These are phyloP conservation scores for Habroteleia sp. DNA, from an alignment of 2,888 invertebrate species.

Conservation along the genomic window DNA sequence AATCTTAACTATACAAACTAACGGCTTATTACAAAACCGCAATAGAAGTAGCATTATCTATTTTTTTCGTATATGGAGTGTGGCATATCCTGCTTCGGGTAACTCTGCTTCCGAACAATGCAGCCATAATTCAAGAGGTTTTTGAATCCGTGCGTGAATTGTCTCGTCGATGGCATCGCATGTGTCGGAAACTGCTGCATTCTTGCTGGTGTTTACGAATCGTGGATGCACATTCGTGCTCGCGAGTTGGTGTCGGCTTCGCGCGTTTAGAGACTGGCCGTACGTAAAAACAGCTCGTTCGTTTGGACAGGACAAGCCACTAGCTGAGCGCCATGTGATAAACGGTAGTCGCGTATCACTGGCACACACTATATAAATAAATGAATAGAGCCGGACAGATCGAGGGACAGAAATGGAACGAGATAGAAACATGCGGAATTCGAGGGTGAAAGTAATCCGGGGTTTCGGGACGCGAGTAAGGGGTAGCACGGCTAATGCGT, in stretches of 20 bases:
- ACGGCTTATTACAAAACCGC: conserved; percentile 8
- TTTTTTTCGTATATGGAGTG: conserved; percentile 38
- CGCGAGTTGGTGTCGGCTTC: conserved; percentile 54
- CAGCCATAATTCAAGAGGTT: conserved; percentile 65
- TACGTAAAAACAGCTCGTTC: conserved; percentile 61
- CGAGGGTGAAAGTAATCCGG: conserved; percentile 76
- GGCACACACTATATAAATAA: conserved; percentile 71
- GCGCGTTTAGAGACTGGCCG: conserved; percentile 53
- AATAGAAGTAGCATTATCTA: conserved; percentile 36
- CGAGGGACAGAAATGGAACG: conserved; percentile 60
- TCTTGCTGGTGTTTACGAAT: conserved; percentile 59
- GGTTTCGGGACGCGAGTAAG: conserved; percentile 67
- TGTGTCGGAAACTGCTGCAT: conserved; percentile 56
- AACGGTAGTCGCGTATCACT: conserved; percentile 70
- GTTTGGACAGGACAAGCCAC: conserved; percentile 60
- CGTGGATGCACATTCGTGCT: conserved; percentile 32
- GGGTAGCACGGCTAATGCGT: conserved; percentile 79
- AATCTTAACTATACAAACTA: conserved; percentile 16
- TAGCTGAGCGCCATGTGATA: conserved; percentile 66
- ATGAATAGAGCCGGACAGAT: conserved; percentile 69
- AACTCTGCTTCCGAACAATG: conserved; percentile 53
- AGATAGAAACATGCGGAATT: conserved; percentile 71
- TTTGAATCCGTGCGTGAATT: conserved; percentile 64
- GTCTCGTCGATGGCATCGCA: conserved; percentile 58
- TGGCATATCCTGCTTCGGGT: conserved; percentile 32